phyloP scores from a whole-genome alignment of 2,113 vertebrate genomes.

The Sminthopsis crassicaudata region DNA sequence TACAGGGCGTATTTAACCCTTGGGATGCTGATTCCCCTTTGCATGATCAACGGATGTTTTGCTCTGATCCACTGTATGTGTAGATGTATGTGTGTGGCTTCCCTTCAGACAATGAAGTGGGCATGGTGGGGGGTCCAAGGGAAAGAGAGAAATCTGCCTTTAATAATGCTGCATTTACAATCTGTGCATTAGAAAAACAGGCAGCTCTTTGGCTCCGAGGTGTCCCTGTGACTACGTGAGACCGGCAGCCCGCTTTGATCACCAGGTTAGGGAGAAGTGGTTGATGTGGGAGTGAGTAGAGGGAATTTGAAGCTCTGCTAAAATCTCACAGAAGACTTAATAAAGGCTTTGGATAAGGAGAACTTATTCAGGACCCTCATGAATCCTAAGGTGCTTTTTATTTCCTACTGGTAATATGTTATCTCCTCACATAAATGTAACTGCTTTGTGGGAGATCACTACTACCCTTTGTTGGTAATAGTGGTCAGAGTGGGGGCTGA shows the following conservation, averaged over 20 bases:
- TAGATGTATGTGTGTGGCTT: slow-evolving; percentile 21
- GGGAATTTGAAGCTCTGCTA: neutral
- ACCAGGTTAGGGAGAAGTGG: neutral
- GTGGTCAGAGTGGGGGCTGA: neutral
- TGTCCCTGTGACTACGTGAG: neutral
- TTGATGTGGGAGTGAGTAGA: neutral
- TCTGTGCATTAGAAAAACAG: neutral
- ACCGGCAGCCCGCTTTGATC: neutral
- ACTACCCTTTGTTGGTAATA: neutral
- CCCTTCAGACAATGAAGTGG: slow-evolving; percentile 25
- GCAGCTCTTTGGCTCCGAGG: neutral
- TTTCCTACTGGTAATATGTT: neutral
- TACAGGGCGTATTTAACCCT: slow-evolving; percentile 88
- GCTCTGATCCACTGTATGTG: neutral
- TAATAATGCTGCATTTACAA: slow-evolving; percentile 6
- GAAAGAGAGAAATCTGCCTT: slow-evolving; percentile 24
- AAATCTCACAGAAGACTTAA: neutral
- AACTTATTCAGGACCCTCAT: neutral
- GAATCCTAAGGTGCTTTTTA: neutral
- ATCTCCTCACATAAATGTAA: neutral
- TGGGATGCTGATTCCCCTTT: slow-evolving; percentile 58
- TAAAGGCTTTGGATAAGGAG: neutral
- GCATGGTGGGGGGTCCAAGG: neutral
- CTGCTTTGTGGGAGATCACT: neutral
- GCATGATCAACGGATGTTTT: slow-evolving; percentile 17